phyloP scores from a whole-genome alignment of 2,797 vertebrate genomes.

The Sphaeramia orbicularis region DNA sequence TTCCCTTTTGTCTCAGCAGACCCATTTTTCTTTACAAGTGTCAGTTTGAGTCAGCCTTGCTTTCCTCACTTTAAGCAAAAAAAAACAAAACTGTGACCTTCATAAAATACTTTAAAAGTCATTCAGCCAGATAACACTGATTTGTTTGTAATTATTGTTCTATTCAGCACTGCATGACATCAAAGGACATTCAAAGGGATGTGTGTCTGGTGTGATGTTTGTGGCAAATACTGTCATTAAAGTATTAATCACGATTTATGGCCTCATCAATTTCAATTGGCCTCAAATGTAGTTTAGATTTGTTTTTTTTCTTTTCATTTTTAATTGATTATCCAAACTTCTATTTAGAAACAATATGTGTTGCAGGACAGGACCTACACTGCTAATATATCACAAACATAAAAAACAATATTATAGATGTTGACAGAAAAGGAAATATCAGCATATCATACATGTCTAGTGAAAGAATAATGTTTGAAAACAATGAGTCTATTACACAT shows the following conservation, averaged over 20 bases:
- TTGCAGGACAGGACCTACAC: no score
- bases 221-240: slow-evolving; percentile 1
- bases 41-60: not conserved
- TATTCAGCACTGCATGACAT: slow-evolving; percentile 1
- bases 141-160: slow-evolving; percentile 22
- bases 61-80: not conserved
- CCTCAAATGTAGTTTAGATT: no score
- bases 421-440: no score
- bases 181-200: not conserved
- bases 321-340: not conserved
- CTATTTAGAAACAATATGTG: no score
- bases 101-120: slow-evolving; percentile 21
- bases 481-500: no score
- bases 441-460: no score
- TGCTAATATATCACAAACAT: no score
- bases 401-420: no score
- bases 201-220: not conserved
- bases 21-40: slow-evolving; percentile 21
- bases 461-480: no score
- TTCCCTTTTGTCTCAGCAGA: slow-evolving; percentile 6
- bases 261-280: not conserved
- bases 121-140: slow-evolving; percentile 16
- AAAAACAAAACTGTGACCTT: slow-evolving; percentile 15
- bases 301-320: not conserved
- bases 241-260: not conserved